phyloP scores from a whole-genome alignment of 2,113 vertebrate genomes.

The Manacus vitellinus region DNA sequence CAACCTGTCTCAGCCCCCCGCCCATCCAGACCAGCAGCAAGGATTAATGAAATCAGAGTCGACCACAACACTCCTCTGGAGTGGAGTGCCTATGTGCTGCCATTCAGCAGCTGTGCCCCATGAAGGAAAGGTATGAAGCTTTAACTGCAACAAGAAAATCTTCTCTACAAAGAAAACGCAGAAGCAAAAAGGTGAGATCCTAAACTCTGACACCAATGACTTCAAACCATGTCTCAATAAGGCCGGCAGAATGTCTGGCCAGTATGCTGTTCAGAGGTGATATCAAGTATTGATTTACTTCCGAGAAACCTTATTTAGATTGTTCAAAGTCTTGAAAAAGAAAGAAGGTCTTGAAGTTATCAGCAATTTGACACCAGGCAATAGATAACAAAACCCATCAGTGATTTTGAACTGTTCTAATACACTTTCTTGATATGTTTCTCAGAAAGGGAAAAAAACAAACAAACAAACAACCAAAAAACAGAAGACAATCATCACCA shows the following conservation, averaged over 20 bases:
- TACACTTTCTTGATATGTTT: not conserved
- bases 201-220: not conserved
- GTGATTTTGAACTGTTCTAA: constrained; percentile 21
- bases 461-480: too few relatives aligned
- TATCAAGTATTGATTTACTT: constrained; percentile 50
- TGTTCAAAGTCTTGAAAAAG: constrained; percentile 33
- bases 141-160: not conserved
- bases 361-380: not conserved
- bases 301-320: constrained; percentile 31
- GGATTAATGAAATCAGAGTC: not conserved
- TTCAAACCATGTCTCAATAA: not conserved
- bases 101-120: not conserved
- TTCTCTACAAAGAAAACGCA: not conserved
- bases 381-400: constrained; percentile 11
- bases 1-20: not conserved
- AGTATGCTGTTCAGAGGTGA: not conserved
- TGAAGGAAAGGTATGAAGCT: not conserved
- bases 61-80: not conserved
- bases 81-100: not conserved
- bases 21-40: not conserved
- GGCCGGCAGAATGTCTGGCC: constrained; percentile 1
- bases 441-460: not conserved
- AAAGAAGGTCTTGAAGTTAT: not conserved
- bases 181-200: not conserved
- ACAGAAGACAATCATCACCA: not conserved